Conservation (phyloP, 2,797 vertebrate genomes). For the Notoglanidium macrostoma region DNA sequence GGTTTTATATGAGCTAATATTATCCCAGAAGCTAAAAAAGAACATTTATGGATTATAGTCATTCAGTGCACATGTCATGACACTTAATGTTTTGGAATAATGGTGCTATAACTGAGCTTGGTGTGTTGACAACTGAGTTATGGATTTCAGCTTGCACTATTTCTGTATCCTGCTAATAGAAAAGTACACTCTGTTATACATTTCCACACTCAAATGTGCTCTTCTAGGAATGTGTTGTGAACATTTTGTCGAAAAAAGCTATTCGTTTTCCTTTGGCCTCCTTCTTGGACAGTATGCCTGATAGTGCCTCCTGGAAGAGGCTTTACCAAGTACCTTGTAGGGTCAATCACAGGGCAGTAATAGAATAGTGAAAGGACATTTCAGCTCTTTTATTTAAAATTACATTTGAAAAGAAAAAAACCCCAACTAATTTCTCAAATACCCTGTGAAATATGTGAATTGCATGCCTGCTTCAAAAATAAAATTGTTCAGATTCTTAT, state of each 20-base stretch:
- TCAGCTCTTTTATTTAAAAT: background rate
- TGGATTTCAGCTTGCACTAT: background rate
- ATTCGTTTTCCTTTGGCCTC: slow-evolving; percentile 50
- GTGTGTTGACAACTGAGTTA: background rate
- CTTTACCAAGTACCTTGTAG: slow-evolving; percentile 17
- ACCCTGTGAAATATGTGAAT: background rate
- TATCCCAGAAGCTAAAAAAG: background rate
- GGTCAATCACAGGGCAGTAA: slow-evolving; percentile 29
- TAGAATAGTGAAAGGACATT: background rate
- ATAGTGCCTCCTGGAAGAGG: slow-evolving; percentile 32
- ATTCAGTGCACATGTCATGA: background rate
- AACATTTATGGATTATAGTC: background rate
- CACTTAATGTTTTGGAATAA: background rate
- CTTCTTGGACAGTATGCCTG: slow-evolving; percentile 21
- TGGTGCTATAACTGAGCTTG: background rate
- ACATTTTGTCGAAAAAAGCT: slow-evolving; percentile 27
- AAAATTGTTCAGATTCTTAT: slow-evolving; percentile 45
- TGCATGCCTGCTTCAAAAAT: slow-evolving; percentile 28
- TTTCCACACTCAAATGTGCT: slow-evolving; percentile 4
- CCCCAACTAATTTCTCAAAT: background rate
- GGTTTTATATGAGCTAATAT: background rate
- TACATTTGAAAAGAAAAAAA: background rate
- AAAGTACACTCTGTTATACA: slow-evolving; percentile 27
- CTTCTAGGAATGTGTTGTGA: slow-evolving; percentile 44
- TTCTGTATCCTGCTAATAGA: background rate